Conservation (phyloP, 2,797 vertebrate species). For the Lophius americanus region DNA sequence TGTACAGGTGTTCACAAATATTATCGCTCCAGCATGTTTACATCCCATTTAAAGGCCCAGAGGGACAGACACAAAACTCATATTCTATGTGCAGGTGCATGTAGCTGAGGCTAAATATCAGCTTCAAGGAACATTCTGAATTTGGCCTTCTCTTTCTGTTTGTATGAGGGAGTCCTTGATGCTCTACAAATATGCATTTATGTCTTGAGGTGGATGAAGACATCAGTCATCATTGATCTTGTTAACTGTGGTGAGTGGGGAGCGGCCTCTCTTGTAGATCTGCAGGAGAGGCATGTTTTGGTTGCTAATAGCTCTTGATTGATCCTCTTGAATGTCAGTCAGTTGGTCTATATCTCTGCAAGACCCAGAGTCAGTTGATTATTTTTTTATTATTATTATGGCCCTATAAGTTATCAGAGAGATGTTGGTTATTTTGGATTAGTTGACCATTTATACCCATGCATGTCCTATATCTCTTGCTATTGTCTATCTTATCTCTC, state of each 20-base stretch:
- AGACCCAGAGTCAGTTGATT: background rate
- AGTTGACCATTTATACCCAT: no score
- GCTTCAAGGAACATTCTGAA: background rate
- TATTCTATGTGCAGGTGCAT: slow-evolving; percentile 45
- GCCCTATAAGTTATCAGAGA: background rate
- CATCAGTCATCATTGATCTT: slow-evolving; percentile 69
- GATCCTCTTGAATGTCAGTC: slow-evolving; percentile 49
- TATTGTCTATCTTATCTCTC: no score
- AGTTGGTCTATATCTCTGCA: slow-evolving; percentile 1
- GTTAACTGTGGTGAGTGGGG: slow-evolving; percentile 60
- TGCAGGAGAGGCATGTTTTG: slow-evolving; percentile 47
- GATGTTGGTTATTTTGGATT: background rate
- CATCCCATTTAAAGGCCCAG: slow-evolving; percentile 36
- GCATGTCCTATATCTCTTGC: no score
- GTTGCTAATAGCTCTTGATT: slow-evolving; percentile 71
- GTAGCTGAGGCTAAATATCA: background rate
- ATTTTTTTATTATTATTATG: no score
- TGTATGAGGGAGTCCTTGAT: slow-evolving; percentile 63
- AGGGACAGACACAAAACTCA: slow-evolving; percentile 18
- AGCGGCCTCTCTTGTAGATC: slow-evolving; percentile 48
- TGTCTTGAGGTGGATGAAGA: slow-evolving; percentile 58
- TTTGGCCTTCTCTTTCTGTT: slow-evolving; percentile 35
- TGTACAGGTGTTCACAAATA: slow-evolving; percentile 43
- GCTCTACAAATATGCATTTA: slow-evolving; percentile 48
- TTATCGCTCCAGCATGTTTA: slow-evolving; percentile 20